Evolutionary conservation across 1,140 invertebrate genomes (phyloP).

Genomic region (Leptestheria dahalacensis): DNA sequence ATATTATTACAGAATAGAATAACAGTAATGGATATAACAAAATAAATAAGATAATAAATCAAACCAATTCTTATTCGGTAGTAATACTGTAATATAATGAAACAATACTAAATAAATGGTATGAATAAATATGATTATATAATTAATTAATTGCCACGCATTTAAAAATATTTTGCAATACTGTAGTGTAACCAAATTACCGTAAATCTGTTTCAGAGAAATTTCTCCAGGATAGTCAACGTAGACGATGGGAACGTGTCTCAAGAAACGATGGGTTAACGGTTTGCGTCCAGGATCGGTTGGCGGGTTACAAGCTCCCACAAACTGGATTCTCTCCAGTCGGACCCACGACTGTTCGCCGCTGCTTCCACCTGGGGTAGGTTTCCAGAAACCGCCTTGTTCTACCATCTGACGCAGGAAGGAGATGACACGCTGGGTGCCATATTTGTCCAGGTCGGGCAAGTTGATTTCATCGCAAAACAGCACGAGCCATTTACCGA

Average conservation of each 20-base stretch:
- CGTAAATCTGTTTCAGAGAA: constrained; percentile 65
- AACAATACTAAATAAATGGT: constrained; percentile 1
- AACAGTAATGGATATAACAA: no score
- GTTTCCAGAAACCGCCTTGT: constrained; percentile 45
- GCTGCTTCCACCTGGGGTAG: constrained; percentile 31
- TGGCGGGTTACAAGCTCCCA: constrained; percentile 98
- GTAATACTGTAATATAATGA: background rate
- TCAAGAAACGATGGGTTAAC: constrained; percentile 78
- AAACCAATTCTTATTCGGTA: background rate
- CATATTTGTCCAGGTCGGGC: constrained; percentile 97
- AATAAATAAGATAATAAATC: constrained; percentile 14
- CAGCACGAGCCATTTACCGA: constrained; percentile 97
- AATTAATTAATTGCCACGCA: no score
- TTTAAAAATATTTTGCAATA: no score
- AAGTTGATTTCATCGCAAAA: constrained; percentile 99
- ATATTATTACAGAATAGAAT: no score
- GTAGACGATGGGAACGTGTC: constrained; percentile 87
- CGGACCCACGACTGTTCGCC: constrained; percentile 89
- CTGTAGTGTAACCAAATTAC: no score
- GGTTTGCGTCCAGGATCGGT: constrained; percentile 98
- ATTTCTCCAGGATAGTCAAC: constrained; percentile 98
- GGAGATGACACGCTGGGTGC: constrained; percentile 95
- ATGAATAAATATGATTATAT: no score
- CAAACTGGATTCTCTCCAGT: constrained; percentile 96
- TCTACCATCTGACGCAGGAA: constrained; percentile 95